Conservation (phyloP, 2,797 vertebrate species). For the Myotis daubentonii region DNA sequence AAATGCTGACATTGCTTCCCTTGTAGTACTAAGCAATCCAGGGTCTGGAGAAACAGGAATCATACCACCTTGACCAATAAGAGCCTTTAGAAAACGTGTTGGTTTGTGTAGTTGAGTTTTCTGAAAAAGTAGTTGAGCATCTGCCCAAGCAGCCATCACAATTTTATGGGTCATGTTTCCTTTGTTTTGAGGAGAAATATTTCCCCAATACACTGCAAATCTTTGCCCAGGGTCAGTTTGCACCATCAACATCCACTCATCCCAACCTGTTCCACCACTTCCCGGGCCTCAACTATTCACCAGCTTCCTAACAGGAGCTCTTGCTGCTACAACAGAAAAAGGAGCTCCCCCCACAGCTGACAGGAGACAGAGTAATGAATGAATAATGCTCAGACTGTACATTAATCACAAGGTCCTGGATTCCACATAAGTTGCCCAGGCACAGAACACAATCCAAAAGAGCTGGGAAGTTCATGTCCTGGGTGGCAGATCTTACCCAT, state of each 20-base stretch:
- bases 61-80: not conserved
- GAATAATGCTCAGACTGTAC: not conserved
- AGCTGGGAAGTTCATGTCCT: not conserved
- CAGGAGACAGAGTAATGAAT: not conserved
- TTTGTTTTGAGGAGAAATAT: not conserved
- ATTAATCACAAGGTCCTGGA: not conserved
- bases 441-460: not conserved
- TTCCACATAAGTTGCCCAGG: not conserved
- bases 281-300: no score
- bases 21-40: not conserved
- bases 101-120: not conserved
- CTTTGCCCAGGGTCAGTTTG: not conserved
- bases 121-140: not conserved
- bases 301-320: not conserved
- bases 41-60: not conserved
- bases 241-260: not conserved
- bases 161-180: not conserved
- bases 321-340: fast-evolving
- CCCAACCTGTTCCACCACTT: fast-evolving
- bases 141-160: not conserved
- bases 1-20: not conserved
- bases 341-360: no score
- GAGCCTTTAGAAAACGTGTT: not conserved
- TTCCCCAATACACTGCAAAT: not conserved
- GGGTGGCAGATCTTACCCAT: not conserved